Evolutionary conservation across 2,113 vertebrate genomes (phyloP), one percentile per base, ranked within the genome.

Genomic region (Ceyx cyanopectus): DNA sequence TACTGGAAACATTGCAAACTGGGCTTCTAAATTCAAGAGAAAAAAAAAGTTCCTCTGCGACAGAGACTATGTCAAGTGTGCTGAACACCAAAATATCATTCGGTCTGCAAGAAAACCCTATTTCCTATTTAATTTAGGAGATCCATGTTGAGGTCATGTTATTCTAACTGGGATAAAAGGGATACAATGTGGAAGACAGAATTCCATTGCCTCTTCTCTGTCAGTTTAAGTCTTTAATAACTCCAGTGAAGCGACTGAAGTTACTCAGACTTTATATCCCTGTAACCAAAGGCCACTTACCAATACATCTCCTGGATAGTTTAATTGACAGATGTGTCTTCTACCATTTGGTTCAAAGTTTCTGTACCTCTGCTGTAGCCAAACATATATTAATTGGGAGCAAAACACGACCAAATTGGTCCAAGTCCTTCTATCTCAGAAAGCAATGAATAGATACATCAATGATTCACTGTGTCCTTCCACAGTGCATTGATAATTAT

Each of bases 311-410:
- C 67, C 60, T 60, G 56, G 41, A 45, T 7, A 74, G 78, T 80
- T 93, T 93, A 76, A 91, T 60, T 77, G 89, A 89, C 89, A 63
- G 74, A 74, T 21, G 32, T 1, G 18, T 60, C 91, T 82, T 87
- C 81, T 56, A 40, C 54, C 82, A 19, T 68, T 94, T 81, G 45
- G 40, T 89, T 94, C 81, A 74, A 89, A 90, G 51, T 87, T 90
- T 82, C 75, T 80, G 26, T 77, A 79, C 85, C 46, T 74, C 57
- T 66, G 30, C 75, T 80, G 22, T 69, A 87, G 78, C 76, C 67
- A 74, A 89, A 96, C 89, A 70, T 46, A 58, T 5, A 92, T 77
- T 87, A 85, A 91, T 69, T 93, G 15, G 87, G 78, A 89, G 85
- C 29, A 85, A 82, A 95, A n/a, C 14, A 37, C 32, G 21, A 85